Conservation (phyloP, 2,888 invertebrate species). For the Cylindroiulus punctatus region DNA sequence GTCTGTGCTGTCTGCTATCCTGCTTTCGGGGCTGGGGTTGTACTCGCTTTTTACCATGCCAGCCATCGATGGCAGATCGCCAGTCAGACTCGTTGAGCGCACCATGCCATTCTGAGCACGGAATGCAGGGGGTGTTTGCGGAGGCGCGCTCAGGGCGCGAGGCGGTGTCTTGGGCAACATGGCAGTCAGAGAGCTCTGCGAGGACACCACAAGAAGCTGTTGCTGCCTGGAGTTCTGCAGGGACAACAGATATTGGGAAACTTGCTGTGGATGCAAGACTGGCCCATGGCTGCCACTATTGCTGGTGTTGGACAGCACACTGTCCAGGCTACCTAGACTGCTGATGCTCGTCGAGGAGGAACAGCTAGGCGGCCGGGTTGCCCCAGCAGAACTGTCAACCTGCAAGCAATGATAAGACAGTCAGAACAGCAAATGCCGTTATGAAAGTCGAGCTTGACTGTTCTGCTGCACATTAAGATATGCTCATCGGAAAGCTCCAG, state of each 20-base stretch:
- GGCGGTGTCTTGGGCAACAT: slow-evolving; percentile 69
- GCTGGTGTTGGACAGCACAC: slow-evolving; percentile 49
- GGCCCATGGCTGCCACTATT: background rate
- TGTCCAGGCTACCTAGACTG: slow-evolving; percentile 51
- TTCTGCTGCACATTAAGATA: no score
- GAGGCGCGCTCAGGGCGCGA: slow-evolving; percentile 85
- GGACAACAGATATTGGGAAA: slow-evolving; percentile 45
- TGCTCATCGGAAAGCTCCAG: no score
- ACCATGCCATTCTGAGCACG: background rate
- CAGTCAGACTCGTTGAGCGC: slow-evolving; percentile 50
- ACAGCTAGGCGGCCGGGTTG: slow-evolving; percentile 40
- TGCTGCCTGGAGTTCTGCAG: slow-evolving; percentile 15
- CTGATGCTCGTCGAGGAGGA: slow-evolving; percentile 49
- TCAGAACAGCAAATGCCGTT: background rate
- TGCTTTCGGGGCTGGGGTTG: background rate
- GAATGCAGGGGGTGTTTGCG: slow-evolving; percentile 69
- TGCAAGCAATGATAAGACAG: background rate
- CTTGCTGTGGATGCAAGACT: background rate
- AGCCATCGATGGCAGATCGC: slow-evolving; percentile 33
- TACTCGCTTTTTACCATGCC: background rate
- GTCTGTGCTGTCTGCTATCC: background rate
- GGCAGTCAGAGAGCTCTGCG: background rate
- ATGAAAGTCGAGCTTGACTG: no score
- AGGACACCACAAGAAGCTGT: slow-evolving; percentile 40
- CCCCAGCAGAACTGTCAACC: background rate